These are phyloP conservation scores for Spodoptera exigua DNA, from an alignment of 2,888 invertebrate species.

Conservation along the genomic window DNA sequence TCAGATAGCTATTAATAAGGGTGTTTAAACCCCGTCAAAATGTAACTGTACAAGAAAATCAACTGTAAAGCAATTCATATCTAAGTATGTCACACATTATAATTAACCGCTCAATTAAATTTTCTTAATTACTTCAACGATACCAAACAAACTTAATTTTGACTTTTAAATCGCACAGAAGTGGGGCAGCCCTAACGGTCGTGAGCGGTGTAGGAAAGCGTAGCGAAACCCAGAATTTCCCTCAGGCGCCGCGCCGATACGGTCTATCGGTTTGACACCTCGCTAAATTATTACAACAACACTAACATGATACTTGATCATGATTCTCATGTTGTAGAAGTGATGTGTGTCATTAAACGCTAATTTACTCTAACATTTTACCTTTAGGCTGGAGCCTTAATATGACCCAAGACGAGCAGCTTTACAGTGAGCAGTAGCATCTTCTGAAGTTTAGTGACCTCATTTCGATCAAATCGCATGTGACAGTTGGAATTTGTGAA, in stretches of 20 bases:
- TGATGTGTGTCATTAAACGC: slow-evolving; percentile 6
- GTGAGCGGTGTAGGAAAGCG: slow-evolving; percentile 64
- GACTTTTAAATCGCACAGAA: slow-evolving; percentile 34
- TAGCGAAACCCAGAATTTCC: slow-evolving; percentile 67
- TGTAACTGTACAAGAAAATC: background rate
- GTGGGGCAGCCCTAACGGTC: slow-evolving; percentile 49
- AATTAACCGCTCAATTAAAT: slow-evolving; percentile 10
- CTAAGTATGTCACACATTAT: slow-evolving; percentile 5
- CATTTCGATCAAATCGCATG: too few species aligned
- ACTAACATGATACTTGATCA: slow-evolving; percentile 37
- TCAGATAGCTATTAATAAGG: too few species aligned
- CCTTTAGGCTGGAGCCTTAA: too few species aligned
- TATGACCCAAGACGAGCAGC: too few species aligned
- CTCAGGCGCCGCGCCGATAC: slow-evolving; percentile 57
- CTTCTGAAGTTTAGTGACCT: too few species aligned
- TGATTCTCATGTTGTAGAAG: slow-evolving; percentile 8
- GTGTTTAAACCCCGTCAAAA: too few species aligned
- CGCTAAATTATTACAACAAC: slow-evolving; percentile 50
- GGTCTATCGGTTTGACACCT: slow-evolving; percentile 61
- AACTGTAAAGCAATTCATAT: background rate
- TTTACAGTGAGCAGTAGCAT: too few species aligned
- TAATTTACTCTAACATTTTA: too few species aligned
- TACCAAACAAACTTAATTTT: slow-evolving; percentile 13
- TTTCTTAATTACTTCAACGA: slow-evolving; percentile 24
- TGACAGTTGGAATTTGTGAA: too few species aligned